phyloP scores from a whole-genome alignment of 2,113 vertebrate genomes.

The Antigone vipio region DNA sequence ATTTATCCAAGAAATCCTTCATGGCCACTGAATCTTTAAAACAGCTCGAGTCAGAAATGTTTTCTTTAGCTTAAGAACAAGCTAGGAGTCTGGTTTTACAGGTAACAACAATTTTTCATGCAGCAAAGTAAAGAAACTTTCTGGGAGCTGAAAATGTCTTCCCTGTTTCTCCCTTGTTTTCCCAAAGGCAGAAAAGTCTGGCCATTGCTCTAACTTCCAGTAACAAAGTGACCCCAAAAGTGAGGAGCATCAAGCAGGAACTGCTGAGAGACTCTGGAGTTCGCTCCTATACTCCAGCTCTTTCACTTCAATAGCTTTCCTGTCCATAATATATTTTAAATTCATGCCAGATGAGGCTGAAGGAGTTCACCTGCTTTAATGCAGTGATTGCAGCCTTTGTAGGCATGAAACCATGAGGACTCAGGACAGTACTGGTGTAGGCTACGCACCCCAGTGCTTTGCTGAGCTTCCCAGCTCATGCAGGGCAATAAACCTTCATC shows the following conservation, averaged over 20 bases:
- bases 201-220: not conserved
- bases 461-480: not conserved
- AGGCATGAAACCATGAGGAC: not conserved
- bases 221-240: not conserved
- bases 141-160: not conserved
- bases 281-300: not conserved
- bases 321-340: accelerated
- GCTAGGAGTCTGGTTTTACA: not conserved
- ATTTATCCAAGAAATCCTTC: slow-evolving; percentile 23
- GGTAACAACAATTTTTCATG: not conserved
- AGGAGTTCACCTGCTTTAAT: not conserved
- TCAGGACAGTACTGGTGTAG: not conserved
- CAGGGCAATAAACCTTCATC: not conserved
- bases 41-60: not conserved
- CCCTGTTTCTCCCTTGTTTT: not conserved
- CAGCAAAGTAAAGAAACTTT: not conserved
- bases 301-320: not conserved
- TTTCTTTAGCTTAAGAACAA: slow-evolving; percentile 23
- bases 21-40: not conserved
- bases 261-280: not conserved
- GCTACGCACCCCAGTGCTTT: not conserved
- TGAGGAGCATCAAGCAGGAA: not conserved
- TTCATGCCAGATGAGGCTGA: not conserved
- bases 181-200: not conserved
- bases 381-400: not conserved